These are phyloP conservation scores for Andrena flavipes DNA, from an alignment of 2,888 invertebrate species.

Conservation along the genomic window DNA sequence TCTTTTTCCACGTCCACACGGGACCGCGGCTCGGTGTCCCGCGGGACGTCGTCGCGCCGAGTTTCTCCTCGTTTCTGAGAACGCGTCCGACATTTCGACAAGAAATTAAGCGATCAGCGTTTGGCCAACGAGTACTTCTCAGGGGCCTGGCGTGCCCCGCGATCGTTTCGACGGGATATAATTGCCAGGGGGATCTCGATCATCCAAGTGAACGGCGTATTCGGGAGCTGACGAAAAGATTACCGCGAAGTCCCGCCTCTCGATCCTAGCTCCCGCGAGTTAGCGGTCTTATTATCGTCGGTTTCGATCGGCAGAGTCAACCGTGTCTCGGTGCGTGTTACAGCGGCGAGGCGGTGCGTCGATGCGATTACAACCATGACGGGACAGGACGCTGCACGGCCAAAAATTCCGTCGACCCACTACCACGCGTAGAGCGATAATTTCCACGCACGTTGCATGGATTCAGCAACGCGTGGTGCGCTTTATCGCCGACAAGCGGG, in stretches of 20 bases:
- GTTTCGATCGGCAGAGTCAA: conserved; percentile 18
- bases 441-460: conserved; percentile 60
- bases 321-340: not conserved
- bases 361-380: conserved; percentile 36
- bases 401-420: conserved; percentile 35
- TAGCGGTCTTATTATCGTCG: conserved; percentile 8
- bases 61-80: not conserved
- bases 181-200: not conserved
- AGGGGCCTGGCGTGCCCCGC: not conserved
- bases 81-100: not conserved
- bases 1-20: not conserved
- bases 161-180: not conserved
- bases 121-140: not conserved
- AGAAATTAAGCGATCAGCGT: not conserved
- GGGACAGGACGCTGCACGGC: not conserved
- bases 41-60: not conserved
- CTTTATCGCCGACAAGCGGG: conserved; percentile 66
- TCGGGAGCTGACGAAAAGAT: not conserved
- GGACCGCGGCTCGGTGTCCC: no score
- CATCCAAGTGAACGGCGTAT: not conserved
- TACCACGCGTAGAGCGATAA: conserved; percentile 48
- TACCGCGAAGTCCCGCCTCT: not conserved
- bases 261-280: not conserved
- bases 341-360: not conserved
- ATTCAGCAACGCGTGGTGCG: conserved; percentile 55